Conservation (phyloP, 1,140 invertebrate species). For the Caenorhabditis remanei region DNA sequence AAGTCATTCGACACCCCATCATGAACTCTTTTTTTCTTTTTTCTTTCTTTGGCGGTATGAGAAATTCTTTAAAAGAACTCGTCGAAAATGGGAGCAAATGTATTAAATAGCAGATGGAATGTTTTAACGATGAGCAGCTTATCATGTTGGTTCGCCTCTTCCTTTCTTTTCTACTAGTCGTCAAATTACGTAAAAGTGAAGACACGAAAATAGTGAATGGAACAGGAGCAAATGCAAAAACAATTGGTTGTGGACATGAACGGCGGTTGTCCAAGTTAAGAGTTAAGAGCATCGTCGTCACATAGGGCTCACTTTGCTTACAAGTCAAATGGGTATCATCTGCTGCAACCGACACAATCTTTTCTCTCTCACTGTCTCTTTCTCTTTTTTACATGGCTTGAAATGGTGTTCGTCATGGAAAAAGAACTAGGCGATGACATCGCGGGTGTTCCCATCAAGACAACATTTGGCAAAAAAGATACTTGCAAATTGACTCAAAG, state of each 20-base stretch:
- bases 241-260: conserved; percentile 51
- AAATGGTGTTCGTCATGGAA: conserved; percentile 26
- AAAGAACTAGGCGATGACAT: conserved; percentile 1
- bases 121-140: conserved; percentile 45
- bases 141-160: conserved; percentile 17
- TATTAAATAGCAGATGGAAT: conserved; percentile 14
- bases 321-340: conserved; percentile 4
- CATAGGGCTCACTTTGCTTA: conserved; percentile 2
- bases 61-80: conserved; percentile 2
- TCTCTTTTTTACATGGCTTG: neutral
- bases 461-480: conserved; percentile 38
- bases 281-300: conserved; percentile 47
- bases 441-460: conserved; percentile 25
- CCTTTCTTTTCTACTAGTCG: conserved; percentile 10
- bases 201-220: conserved; percentile 24
- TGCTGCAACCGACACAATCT: conserved; percentile 23
- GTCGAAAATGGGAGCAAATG: conserved; percentile 21
- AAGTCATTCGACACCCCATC: conserved; percentile 50
- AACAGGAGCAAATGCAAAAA: conserved; percentile 49
- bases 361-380: neutral
- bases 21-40: conserved; percentile 45
- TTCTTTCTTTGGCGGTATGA: conserved; percentile 33
- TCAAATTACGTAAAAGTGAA: conserved; percentile 2
- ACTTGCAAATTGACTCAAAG: conserved; percentile 19
- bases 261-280: neutral